These are phyloP conservation scores for Anarrhichthys ocellatus DNA, from an alignment of 2,113 vertebrate species.

Conservation along the genomic window DNA sequence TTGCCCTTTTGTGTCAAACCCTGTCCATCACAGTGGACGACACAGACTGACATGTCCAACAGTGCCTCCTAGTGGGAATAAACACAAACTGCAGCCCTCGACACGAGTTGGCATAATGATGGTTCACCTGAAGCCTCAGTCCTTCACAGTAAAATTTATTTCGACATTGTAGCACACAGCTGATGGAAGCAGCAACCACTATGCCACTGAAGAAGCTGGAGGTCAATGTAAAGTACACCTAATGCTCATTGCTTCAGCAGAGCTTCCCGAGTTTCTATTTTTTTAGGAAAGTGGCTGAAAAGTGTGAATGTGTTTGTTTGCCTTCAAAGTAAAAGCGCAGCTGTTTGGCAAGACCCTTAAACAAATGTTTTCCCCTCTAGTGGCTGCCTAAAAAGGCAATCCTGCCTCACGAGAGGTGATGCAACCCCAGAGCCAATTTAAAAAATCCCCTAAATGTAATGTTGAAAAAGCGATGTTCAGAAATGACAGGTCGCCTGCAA, in stretches of 20 bases:
- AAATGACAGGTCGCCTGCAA: background rate
- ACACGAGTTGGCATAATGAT: background rate
- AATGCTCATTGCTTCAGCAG: background rate
- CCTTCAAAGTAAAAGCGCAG: constrained; percentile 33
- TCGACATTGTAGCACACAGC: background rate
- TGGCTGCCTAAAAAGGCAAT: constrained; percentile 75
- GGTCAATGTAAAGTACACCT: background rate
- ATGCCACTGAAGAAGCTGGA: background rate
- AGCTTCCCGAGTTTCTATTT: background rate
- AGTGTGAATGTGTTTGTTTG: constrained; percentile 13
- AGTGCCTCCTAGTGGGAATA: constrained; percentile 59
- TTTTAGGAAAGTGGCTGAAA: background rate
- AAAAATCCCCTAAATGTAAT: constrained; percentile 2
- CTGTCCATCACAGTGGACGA: background rate
- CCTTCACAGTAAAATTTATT: background rate
- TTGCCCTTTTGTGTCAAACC: background rate
- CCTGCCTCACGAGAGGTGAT: constrained; percentile 39
- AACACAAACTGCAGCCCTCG: constrained; percentile 27
- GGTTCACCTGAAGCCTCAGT: constrained; percentile 5
- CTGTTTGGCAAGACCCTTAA: constrained; percentile 26
- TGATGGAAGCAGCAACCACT: background rate
- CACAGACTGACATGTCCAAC: constrained; percentile 4
- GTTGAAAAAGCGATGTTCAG: constrained; percentile 13
- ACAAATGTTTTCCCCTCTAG: constrained; percentile 3
- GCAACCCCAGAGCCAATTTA: constrained; percentile 18